Evolutionary conservation across 2,113 vertebrate genomes (phyloP), one percentile per base, ranked within the genome.

Genomic region (Gasterosteus nipponicus): DNA sequence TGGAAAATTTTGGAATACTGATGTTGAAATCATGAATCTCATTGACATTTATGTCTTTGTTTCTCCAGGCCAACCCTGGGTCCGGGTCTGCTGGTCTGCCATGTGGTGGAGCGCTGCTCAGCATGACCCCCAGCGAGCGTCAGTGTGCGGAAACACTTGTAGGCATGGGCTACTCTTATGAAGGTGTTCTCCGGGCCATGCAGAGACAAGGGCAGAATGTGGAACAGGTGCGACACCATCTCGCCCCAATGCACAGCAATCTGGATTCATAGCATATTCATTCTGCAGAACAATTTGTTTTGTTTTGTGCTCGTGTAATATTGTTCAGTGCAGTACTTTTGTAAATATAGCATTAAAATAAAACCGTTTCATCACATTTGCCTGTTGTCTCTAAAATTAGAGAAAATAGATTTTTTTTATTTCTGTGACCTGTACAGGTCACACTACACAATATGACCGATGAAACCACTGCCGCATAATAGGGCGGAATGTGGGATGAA

Each of bases 121-220:
- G 80, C 31, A 95, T 99, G 72, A 96, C 96, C 0, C 93, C 95
- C 49, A 95, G 94, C 0, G 96, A 99, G 86, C 94, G 94, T 14
- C 95, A 97, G 74, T 99, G 97, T 47, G 86, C 96, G 70, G 97
- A 98, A 90, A 97, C 96, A 0, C 95, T 99, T 1, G 96, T 98
- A 80, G 94, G 93, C 88, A 99, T 99, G 98, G 98, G 98, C 3
- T 99, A 98, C 87, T 96, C 96, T 0, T 97, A 95, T 0, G 96
- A 98, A 70, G 96, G 94, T 0, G 96, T 98, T 72, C 87, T 98
- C 65, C 95, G 95, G 90, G 98, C 98, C 90, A 98, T 99, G 96
- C 97, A 97, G 92, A 96, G 94, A 93, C 97, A 96, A 87, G 97
- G 97, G 68, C 95, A 98, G 91, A 98, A 97, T 61, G 95, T 99